Percentiles rank a stretch among this genome's conserved stretches.
phyloP scores from a whole-genome alignment of 2,888 invertebrate genomes.

The Pyrgus malvae region DNA sequence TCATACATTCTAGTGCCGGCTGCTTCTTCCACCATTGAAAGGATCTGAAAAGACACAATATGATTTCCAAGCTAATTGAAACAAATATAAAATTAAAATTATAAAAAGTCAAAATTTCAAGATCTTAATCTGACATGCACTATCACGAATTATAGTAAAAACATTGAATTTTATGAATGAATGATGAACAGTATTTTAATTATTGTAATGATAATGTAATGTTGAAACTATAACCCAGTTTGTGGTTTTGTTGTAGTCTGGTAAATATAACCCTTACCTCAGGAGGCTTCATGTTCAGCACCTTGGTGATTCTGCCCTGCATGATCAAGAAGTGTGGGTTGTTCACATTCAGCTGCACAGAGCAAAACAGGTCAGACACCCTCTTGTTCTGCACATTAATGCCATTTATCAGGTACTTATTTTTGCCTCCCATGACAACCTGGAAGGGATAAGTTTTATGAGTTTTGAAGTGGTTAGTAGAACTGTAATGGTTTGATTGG shows the following conservation, averaged over 20 bases:
- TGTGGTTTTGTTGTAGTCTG: no score
- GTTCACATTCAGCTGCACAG: slow-evolving; percentile 98
- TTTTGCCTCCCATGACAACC: slow-evolving; percentile 93
- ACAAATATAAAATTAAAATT: no score
- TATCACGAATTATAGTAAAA: no score
- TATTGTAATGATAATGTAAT: no score
- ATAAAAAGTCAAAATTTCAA: no score
- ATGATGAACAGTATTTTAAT: slow-evolving; percentile 38
- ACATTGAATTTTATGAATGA: no score
- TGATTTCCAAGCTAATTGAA: no score
- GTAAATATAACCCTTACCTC: no score
- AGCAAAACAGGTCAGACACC: slow-evolving; percentile 97
- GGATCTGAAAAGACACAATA: slow-evolving; percentile 82
- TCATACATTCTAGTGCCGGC: slow-evolving; percentile 99
- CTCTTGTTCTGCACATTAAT: slow-evolving; percentile 93
- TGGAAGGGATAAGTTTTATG: slow-evolving; percentile 50
- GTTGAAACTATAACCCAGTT: no score
- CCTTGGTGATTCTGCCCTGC: slow-evolving; percentile 99
- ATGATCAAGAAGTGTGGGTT: slow-evolving; percentile 99
- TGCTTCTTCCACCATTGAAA: slow-evolving; percentile 99
- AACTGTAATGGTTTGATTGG: no score
- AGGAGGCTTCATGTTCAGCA: slow-evolving; percentile 98
- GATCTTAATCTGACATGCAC: no score
- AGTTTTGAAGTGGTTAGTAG: no score
- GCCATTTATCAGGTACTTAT: slow-evolving; percentile 97